Evolutionary conservation across 2,113 vertebrate species (phyloP).

Genomic region (Anhinga rufa): DNA sequence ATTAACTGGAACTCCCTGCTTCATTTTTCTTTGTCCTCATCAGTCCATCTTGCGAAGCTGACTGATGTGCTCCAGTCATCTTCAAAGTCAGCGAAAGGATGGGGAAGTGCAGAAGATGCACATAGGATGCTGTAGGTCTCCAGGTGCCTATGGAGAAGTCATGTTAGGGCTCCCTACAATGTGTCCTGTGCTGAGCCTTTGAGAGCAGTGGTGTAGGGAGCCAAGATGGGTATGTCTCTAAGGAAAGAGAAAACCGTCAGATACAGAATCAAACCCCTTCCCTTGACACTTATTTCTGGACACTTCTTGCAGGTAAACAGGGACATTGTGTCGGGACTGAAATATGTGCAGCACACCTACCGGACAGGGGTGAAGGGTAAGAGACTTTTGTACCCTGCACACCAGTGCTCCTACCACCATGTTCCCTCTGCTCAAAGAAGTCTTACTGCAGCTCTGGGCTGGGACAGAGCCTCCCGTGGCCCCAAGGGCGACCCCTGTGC

Average conservation of each 20-base stretch:
- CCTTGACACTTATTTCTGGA: not conserved
- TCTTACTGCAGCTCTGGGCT: not conserved
- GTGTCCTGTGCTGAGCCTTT: not conserved
- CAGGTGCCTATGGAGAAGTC: not conserved
- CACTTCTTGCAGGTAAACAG: constrained; percentile 72
- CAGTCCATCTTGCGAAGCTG: not conserved
- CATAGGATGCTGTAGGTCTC: not conserved
- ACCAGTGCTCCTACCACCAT: not conserved
- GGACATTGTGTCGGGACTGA: constrained; percentile 80
- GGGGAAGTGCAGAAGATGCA: not conserved
- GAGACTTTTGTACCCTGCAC: not conserved
- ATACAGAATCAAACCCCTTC: not conserved
- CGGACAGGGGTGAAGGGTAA: constrained; percentile 76
- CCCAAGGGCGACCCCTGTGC: too few species aligned
- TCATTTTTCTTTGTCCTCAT: not conserved
- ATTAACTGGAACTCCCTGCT: not conserved
- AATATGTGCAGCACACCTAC: constrained; percentile 79
- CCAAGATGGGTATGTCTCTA: not conserved
- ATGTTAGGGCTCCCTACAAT: not conserved
- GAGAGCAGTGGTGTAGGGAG: not conserved
- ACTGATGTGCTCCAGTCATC: not conserved
- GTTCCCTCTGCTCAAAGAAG: not conserved
- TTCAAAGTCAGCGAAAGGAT: not conserved
- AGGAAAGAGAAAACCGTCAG: not conserved
- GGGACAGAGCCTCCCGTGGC: not conserved